Evolutionary conservation across 2,113 vertebrate species (phyloP).

Genomic region (Alces alces): DNA sequence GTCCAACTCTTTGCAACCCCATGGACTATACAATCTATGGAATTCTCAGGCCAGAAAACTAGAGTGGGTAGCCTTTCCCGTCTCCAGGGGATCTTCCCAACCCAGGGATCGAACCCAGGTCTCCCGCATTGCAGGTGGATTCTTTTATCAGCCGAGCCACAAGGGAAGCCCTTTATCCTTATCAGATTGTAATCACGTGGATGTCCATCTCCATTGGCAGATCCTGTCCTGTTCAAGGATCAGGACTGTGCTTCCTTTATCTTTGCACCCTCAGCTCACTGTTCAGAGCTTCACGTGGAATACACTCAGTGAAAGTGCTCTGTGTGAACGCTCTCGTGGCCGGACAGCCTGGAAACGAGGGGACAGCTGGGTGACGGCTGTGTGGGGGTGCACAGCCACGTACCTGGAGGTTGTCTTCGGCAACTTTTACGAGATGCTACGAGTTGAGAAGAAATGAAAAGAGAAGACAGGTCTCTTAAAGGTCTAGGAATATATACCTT

Average conservation of each 20-base stretch:
- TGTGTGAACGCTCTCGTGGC: background rate
- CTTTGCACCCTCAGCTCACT: background rate
- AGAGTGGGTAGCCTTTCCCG: background rate
- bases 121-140: background rate
- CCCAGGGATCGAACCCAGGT: background rate
- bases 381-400: background rate
- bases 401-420: background rate
- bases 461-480: background rate
- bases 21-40: background rate
- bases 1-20: background rate
- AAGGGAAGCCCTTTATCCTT: background rate
- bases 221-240: background rate
- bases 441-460: slow-evolving; percentile 26
- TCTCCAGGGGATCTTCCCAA: background rate
- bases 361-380: background rate
- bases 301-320: background rate
- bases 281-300: background rate
- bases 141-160: background rate
- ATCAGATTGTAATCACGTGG: background rate
- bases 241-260: background rate
- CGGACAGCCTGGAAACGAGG: background rate
- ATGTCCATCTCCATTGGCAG: background rate
- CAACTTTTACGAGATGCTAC: background rate
- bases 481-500: background rate
- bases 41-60: background rate